Evolutionary conservation across 2,113 vertebrate species (phyloP).

Genomic region (Zootoca vivipara): DNA sequence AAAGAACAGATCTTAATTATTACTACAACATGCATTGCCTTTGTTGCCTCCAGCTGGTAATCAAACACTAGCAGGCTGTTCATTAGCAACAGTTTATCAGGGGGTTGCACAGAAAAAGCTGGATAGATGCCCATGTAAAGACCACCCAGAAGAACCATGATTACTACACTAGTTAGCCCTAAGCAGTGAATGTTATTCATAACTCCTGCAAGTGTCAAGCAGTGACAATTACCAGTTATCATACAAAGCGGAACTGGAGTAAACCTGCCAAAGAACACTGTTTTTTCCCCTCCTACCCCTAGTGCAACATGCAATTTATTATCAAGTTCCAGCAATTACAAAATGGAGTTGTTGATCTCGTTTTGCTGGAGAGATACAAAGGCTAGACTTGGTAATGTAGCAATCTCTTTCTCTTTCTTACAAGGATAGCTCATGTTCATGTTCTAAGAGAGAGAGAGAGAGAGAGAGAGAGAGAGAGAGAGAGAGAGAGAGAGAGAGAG

Average conservation of each 20-base stretch:
- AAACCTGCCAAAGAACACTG: constrained; percentile 44
- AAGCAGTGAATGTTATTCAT: constrained; percentile 34
- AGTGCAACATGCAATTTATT: constrained; percentile 34
- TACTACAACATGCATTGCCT: constrained; percentile 36
- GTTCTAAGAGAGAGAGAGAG: too few relatives aligned
- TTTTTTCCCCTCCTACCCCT: background rate
- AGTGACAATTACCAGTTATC: constrained; percentile 58
- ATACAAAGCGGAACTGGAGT: constrained; percentile 44
- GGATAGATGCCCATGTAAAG: constrained; percentile 53
- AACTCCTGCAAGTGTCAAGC: constrained; percentile 56
- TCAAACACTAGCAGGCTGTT: constrained; percentile 47
- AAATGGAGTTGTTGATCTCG: constrained; percentile 47
- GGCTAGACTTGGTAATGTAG: background rate
- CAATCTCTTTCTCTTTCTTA: background rate
- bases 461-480: too few relatives aligned
- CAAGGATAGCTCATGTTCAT: constrained; percentile 23
- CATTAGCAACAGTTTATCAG: constrained; percentile 63
- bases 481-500: too few relatives aligned
- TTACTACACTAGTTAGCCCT: constrained; percentile 21
- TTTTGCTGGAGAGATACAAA: constrained; percentile 46
- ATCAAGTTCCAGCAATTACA: constrained; percentile 42
- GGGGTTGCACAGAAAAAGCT: constrained; percentile 32
- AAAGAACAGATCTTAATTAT: constrained; percentile 40
- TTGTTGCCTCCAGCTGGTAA: constrained; percentile 45
- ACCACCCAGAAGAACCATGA: constrained; percentile 61